phyloP scores from a whole-genome alignment of 2,113 vertebrate species.

The Chrysochloris asiatica region DNA sequence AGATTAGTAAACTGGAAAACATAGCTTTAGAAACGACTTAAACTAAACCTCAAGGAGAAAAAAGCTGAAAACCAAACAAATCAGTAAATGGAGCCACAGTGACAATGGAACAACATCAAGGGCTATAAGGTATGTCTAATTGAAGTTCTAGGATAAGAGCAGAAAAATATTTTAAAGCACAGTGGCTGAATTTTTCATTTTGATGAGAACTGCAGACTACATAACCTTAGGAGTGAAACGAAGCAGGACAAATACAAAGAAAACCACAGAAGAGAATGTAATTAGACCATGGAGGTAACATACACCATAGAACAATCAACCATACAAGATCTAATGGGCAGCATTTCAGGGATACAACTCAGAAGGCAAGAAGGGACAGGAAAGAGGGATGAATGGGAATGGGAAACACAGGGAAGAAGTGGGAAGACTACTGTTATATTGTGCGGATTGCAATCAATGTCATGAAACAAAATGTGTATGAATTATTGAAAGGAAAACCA shows the following conservation, averaged over 20 bases:
- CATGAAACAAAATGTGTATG: too few species aligned
- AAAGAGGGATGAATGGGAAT: too few species aligned
- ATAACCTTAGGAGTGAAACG: not conserved
- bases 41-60: not conserved
- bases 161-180: conserved; percentile 25
- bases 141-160: not conserved
- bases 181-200: not conserved
- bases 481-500: too few species aligned
- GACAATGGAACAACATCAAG: not conserved
- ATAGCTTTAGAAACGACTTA: not conserved
- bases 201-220: not conserved
- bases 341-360: too few species aligned
- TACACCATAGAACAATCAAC: too few species aligned
- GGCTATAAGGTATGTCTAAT: too few species aligned
- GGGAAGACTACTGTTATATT: too few species aligned
- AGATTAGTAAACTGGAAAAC: not conserved
- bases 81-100: not conserved
- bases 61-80: not conserved
- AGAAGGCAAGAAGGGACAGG: too few species aligned
- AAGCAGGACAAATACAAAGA: not conserved
- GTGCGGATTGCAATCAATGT: too few species aligned
- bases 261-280: not conserved
- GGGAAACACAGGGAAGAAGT: too few species aligned
- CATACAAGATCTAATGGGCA: too few species aligned
- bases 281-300: too few species aligned